Conservation (phyloP, 2,888 invertebrate genomes). For the Cosmorhoe ocellata region DNA sequence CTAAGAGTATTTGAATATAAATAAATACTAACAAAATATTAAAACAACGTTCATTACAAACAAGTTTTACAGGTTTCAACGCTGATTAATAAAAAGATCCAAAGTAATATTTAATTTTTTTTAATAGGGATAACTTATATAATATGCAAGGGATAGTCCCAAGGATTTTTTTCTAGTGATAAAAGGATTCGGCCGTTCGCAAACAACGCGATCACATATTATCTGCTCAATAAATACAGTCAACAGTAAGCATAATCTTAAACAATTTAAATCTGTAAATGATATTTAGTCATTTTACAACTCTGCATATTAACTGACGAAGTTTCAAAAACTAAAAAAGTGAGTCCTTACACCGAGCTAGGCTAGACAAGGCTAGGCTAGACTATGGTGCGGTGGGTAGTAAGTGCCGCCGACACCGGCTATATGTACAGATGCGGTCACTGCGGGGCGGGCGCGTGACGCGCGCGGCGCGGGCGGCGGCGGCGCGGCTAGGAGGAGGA, state of each 20-base stretch:
- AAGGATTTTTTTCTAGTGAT: constrained; percentile 76
- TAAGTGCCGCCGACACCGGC: constrained; percentile 39
- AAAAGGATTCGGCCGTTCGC: constrained; percentile 76
- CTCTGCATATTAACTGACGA: constrained; percentile 64
- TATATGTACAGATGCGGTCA: constrained; percentile 20
- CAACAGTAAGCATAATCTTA: constrained; percentile 82
- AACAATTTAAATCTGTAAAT: constrained; percentile 77
- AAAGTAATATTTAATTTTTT: constrained; percentile 70
- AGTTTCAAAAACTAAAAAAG: constrained; percentile 61
- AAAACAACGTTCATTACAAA: too few relatives aligned
- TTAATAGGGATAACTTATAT: constrained; percentile 83
- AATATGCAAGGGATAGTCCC: constrained; percentile 81
- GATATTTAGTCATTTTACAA: constrained; percentile 77
- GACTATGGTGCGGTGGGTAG: constrained; percentile 27
- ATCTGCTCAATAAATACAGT: constrained; percentile 82
- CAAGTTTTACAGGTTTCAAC: too few relatives aligned
- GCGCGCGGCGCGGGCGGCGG: constrained; percentile 67
- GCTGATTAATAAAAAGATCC: constrained; percentile 40
- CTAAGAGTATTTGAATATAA: too few relatives aligned
- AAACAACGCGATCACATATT: constrained; percentile 76
- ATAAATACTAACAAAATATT: too few relatives aligned
- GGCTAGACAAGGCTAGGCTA: constrained; percentile 20
- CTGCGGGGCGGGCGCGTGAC: constrained; percentile 26
- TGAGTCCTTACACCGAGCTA: constrained; percentile 39
- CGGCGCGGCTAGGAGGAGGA: constrained; percentile 77